Base-by-base conservation (phyloP, 2,888 invertebrate genomes). In the Doris montereyensis region DNA sequence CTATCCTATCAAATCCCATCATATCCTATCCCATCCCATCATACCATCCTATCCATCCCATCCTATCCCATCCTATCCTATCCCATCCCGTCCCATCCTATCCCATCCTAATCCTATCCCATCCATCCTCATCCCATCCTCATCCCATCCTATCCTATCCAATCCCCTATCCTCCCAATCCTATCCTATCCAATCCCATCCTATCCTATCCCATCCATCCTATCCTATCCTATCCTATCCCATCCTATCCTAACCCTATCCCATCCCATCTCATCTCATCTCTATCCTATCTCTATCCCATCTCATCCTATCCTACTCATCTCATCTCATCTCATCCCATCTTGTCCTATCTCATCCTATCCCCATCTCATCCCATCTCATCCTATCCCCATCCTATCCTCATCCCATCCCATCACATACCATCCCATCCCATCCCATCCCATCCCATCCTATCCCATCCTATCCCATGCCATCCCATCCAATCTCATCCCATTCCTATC, bases 201-300 rank as follows among this genome's bases (percentile, higher is more conserved):
- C 70, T 30, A 60, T 77, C 71, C 60, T 30, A 71, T 77, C 35
- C 5, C 24, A 71, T 71, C 62, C 35, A 52, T 77, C 72, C 62
- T n/a, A 71, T 71, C 30, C 70, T 57, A 71, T 77, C 60, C 35
- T 70, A 77, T 77, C 35, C 58, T 32, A 71, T 52, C 24, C 60
- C 21, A 32, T 77, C 52, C 68, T 32, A 30, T n/a, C 34, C 67
- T 41, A 35, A 67, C 67, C 67, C 65, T 58, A 67, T 76, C 76
- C 76, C 21, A 76, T 67, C 76, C 65, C 24, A 67, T 67, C 76
- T n/a, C 26, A 65, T 2, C 62, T 24, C 26, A 60, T 67, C 65
- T 41, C 34, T 62, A 24, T 32, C 62, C 58, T 62, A 26, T 62
- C 28, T 28, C n/a, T n/a, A n/a, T n/a, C 41, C 34, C 34, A 70